Evolutionary conservation across 2,888 invertebrate genomes (phyloP).

Genomic region (Rosalia funebris): DNA sequence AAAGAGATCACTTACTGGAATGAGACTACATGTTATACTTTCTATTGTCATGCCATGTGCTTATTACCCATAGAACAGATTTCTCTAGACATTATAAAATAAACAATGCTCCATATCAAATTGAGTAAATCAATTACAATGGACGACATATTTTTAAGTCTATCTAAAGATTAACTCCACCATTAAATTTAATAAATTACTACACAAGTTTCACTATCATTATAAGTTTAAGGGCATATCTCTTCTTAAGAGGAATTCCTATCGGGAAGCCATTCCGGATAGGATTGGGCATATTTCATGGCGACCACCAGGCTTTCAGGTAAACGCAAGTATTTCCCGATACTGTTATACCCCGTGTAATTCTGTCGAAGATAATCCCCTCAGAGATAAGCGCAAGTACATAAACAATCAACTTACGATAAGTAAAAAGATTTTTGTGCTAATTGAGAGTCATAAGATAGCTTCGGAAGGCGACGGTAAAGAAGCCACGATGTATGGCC

Average conservation of each 20-base stretch:
- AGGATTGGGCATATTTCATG: conserved; percentile 6
- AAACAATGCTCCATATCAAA: too few species aligned
- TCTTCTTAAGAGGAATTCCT: neutral
- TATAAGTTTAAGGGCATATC: neutral
- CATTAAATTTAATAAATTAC: neutral
- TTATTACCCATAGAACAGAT: too few species aligned
- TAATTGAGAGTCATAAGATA: conserved; percentile 58
- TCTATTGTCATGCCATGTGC: too few species aligned
- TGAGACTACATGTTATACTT: too few species aligned
- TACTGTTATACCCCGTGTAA: conserved; percentile 9
- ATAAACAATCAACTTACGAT: conserved; percentile 47
- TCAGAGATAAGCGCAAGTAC: conserved; percentile 24
- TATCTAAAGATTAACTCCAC: neutral
- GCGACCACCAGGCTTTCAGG: conserved; percentile 13
- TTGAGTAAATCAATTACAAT: too few species aligned
- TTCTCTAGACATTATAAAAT: too few species aligned
- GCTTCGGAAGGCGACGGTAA: conserved; percentile 41
- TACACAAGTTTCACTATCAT: neutral
- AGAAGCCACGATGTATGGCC: conserved; percentile 22
- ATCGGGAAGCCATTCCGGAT: conserved; percentile 5
- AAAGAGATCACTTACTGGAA: too few species aligned
- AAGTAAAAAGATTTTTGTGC: conserved; percentile 51
- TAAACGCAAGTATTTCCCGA: neutral
- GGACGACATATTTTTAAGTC: too few species aligned
- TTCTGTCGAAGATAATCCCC: conserved; percentile 15